Conservation (phyloP, 2,888 invertebrate species). For the Malthinus flaveolus region DNA sequence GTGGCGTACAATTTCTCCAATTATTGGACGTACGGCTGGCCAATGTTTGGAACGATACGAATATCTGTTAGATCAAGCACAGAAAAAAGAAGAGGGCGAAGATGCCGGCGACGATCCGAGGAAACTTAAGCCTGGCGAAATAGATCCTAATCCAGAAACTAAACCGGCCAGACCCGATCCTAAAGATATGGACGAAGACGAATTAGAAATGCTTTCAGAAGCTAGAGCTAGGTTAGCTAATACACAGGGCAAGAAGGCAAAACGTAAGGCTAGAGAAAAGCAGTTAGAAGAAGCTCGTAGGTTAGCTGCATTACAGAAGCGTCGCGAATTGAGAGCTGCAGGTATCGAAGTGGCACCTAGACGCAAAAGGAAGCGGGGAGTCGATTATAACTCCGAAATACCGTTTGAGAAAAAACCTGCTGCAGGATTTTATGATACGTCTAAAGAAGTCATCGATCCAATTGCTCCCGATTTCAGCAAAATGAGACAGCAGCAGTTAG, state of each 20-base stretch:
- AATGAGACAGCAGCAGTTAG: conserved; percentile 88
- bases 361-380: conserved; percentile 81
- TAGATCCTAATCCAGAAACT: conserved; percentile 99
- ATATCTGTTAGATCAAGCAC: conserved; percentile 95
- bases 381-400: conserved; percentile 96
- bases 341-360: conserved; percentile 73
- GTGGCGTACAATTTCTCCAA: conserved; percentile 99
- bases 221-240: conserved; percentile 98
- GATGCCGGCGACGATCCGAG: conserved; percentile 92
- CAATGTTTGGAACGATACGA: conserved; percentile 98
- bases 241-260: conserved; percentile 95
- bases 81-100: conserved; percentile 93
- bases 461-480: conserved; percentile 88
- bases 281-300: conserved; percentile 97
- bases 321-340: conserved; percentile 95
- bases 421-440: conserved; percentile 93
- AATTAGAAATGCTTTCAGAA: conserved; percentile 98
- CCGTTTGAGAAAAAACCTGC: conserved; percentile 96
- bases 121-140: conserved; percentile 97
- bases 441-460: conserved; percentile 85
- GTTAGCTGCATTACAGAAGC: conserved; percentile 94
- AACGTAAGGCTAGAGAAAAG: conserved; percentile 94
- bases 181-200: conserved; percentile 99
- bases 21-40: conserved; percentile 97
- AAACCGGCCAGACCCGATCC: conserved; percentile 99